A percentile compares a stretch with the other conserved stretches of the same genome.
phyloP scores from a whole-genome alignment of 2,888 invertebrate species.

The Trichopria drosophilae region DNA sequence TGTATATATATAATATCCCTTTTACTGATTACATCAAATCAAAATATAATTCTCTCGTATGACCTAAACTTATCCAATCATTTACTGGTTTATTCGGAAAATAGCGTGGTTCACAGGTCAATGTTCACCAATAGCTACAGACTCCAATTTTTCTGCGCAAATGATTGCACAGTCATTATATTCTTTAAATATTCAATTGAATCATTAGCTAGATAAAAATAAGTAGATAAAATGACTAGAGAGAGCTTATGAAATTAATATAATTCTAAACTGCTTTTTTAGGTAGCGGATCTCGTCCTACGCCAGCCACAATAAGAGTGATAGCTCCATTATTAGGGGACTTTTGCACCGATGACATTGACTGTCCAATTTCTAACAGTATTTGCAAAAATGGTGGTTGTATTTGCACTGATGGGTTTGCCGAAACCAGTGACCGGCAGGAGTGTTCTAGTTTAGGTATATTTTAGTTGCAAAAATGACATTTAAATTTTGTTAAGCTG shows the following conservation, averaged over 20 bases:
- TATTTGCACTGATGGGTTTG: constrained; percentile 70
- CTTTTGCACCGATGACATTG: constrained; percentile 70
- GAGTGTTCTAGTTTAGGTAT: constrained; percentile 60
- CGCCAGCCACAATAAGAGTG: constrained; percentile 67
- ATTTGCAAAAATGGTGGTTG: constrained; percentile 76
- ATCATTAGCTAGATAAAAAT: neutral
- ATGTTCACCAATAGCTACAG: neutral
- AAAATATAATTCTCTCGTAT: no score
- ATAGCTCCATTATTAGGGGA: constrained; percentile 76
- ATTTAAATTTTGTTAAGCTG: neutral
- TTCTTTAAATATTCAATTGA: constrained; percentile 31
- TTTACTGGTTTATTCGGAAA: no score
- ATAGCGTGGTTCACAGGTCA: no score
- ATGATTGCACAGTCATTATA: constrained; percentile 13
- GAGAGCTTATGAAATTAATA: constrained; percentile 19
- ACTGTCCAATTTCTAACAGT: constrained; percentile 73
- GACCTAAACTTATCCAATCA: no score
- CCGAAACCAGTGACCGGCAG: constrained; percentile 67
- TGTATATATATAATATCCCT: no score
- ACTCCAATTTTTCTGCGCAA: neutral
- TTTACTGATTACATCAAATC: no score
- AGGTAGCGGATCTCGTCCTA: no score
- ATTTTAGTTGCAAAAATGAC: neutral
- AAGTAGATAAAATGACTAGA: neutral
- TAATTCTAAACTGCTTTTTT: constrained; percentile 54